phyloP scores from a whole-genome alignment of 2,888 invertebrate genomes.

The Automeris io region DNA sequence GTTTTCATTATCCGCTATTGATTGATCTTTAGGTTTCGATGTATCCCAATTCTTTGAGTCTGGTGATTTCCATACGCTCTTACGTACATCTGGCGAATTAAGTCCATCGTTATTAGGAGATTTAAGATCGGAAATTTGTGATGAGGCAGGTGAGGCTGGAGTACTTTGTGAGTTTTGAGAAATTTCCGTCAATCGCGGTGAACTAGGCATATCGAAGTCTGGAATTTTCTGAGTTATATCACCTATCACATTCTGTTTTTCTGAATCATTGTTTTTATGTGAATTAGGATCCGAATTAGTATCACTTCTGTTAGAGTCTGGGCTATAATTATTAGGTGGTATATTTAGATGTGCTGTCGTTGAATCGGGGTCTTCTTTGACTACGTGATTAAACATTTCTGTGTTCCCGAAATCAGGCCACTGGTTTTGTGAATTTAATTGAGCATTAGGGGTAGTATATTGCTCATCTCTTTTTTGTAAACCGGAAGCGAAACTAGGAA shows the following conservation, averaged over 20 bases:
- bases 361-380: constrained; percentile 86
- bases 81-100: constrained; percentile 45
- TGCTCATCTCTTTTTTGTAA: constrained; percentile 60
- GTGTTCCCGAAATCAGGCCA: constrained; percentile 66
- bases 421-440: constrained; percentile 47
- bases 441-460: constrained; percentile 28
- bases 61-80: constrained; percentile 68
- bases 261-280: constrained; percentile 45
- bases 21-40: constrained; percentile 52
- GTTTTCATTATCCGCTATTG: constrained; percentile 59
- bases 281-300: constrained; percentile 48
- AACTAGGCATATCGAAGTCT: constrained; percentile 66
- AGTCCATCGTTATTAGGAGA: constrained; percentile 51
- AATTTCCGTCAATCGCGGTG: constrained; percentile 63
- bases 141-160: constrained; percentile 55
- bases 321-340: constrained; percentile 68
- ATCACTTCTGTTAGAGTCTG: constrained; percentile 73
- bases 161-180: constrained; percentile 62
- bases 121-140: constrained; percentile 56
- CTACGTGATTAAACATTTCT: constrained; percentile 70
- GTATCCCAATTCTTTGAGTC: constrained; percentile 67
- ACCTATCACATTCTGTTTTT: constrained; percentile 43
- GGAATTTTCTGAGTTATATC: constrained; percentile 54
- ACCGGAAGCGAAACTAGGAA: constrained; percentile 61
- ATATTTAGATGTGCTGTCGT: constrained; percentile 79